Percentiles rank a stretch among this genome's conserved stretches.
phyloP scores from a whole-genome alignment of 2,797 vertebrate species.

The Paratrypauchen microcephalus region DNA sequence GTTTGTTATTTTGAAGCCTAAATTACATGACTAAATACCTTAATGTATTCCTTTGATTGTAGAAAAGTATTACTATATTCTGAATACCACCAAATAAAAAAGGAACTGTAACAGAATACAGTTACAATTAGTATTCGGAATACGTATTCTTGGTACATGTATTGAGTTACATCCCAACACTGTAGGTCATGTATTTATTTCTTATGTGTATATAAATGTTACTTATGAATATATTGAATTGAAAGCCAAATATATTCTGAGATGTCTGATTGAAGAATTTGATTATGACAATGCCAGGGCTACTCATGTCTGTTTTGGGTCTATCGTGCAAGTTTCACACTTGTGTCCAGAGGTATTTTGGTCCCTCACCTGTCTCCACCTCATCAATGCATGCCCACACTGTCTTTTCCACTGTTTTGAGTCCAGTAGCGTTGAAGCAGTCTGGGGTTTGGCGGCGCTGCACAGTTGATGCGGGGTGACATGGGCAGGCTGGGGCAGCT shows the following conservation, averaged over 20 bases:
- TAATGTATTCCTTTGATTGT: too few species aligned
- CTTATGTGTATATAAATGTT: too few species aligned
- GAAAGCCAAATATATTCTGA: neutral
- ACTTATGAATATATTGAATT: neutral
- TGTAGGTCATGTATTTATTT: too few species aligned
- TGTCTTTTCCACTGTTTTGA: constrained; percentile 7
- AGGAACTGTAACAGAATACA: too few species aligned
- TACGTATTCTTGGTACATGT: too few species aligned
- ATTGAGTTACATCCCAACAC: too few species aligned
- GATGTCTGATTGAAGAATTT: neutral
- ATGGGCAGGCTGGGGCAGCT: constrained; percentile 34
- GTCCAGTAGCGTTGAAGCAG: constrained; percentile 31
- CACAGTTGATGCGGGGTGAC: constrained; percentile 55
- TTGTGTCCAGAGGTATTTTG: constrained; percentile 32
- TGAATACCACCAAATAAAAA: too few species aligned
- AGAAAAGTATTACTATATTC: too few species aligned
- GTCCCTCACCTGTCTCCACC: constrained; percentile 26
- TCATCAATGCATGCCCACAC: constrained; percentile 27
- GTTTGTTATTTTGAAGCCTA: too few species aligned
- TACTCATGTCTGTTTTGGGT: neutral
- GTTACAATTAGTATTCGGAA: too few species aligned
- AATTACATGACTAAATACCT: too few species aligned
- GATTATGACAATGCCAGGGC: neutral
- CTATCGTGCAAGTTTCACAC: constrained; percentile 46
- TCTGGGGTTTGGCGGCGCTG: constrained; percentile 24